Evolutionary conservation across 2,797 vertebrate genomes (phyloP).

Genomic region (Protonibea diacanthus): DNA sequence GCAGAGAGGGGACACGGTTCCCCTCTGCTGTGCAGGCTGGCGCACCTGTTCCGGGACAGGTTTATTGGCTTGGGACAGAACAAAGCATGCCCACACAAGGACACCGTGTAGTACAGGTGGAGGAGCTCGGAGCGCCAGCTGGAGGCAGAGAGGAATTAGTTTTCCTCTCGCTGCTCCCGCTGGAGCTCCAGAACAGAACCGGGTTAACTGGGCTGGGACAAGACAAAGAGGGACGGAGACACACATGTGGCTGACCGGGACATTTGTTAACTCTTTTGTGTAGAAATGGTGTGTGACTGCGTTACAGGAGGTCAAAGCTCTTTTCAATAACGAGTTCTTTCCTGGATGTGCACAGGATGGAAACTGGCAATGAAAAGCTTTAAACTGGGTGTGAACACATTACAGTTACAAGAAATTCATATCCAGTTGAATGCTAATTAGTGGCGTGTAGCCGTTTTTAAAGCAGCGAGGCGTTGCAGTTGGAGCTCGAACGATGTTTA

Average conservation of each 20-base stretch:
- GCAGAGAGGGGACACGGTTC: constrained; percentile 29
- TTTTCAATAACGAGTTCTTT: not conserved
- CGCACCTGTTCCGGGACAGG: constrained; percentile 55
- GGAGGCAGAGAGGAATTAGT: constrained; percentile 20
- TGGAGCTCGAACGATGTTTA: not conserved
- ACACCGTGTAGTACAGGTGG: constrained; percentile 27
- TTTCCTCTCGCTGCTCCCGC: constrained; percentile 10
- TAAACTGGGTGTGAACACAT: too few relatives aligned
- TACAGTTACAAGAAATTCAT: not conserved
- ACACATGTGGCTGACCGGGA: not conserved
- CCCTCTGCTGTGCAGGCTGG: constrained; percentile 40
- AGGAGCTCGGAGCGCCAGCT: constrained; percentile 25
- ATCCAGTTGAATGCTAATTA: not conserved
- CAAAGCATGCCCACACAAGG: constrained; percentile 47
- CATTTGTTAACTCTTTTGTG: not conserved
- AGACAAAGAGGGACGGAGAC: not conserved
- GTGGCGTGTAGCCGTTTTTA: not conserved
- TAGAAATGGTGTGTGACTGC: not conserved
- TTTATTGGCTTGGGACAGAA: constrained; percentile 58
- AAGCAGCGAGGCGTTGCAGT: not conserved
- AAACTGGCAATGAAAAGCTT: not conserved
- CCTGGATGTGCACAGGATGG: not conserved
- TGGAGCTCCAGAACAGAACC: constrained; percentile 6
- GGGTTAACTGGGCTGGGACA: not conserved
- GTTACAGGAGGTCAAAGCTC: not conserved